Conservation (phyloP, 1,140 invertebrate genomes). For the Goniozus legneri region DNA sequence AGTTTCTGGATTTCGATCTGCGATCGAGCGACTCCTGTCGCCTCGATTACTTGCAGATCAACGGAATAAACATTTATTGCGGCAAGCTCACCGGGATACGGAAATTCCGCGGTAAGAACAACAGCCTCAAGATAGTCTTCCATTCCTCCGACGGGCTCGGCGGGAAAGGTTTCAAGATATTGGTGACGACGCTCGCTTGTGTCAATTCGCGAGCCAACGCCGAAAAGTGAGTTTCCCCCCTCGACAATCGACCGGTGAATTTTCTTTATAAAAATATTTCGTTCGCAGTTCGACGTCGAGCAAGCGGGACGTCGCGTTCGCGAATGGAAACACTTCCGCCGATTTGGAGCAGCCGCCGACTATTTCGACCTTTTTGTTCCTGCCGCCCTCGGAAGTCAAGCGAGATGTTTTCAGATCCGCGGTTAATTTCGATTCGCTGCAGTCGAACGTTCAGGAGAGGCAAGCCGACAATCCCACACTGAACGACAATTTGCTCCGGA, state of each 20-base stretch:
- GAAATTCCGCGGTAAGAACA: slow-evolving; percentile 50
- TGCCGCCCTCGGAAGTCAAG: background rate
- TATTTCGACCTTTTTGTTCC: slow-evolving; percentile 16
- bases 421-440: too few species aligned
- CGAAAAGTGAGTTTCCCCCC: background rate
- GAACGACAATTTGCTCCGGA: too few species aligned
- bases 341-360: too few species aligned
- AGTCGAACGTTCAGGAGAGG: too few species aligned
- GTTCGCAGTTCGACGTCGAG: too few species aligned
- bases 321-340: too few species aligned
- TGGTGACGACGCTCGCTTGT: slow-evolving; percentile 50
- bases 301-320: too few species aligned
- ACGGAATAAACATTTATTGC: slow-evolving; percentile 47
- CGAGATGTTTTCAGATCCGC: background rate
- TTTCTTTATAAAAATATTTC: too few species aligned
- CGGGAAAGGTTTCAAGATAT: slow-evolving; percentile 52
- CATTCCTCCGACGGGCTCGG: slow-evolving; percentile 17
- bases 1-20: slow-evolving; percentile 58
- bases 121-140: slow-evolving; percentile 46
- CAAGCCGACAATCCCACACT: too few species aligned
- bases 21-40: slow-evolving; percentile 49
- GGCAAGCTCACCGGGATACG: slow-evolving; percentile 50
- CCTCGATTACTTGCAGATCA: slow-evolving; percentile 52
- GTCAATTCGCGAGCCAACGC: too few species aligned
- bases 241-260: too few species aligned